These are phyloP conservation scores for Corythaixoides concolor DNA, from an alignment of 2,113 vertebrate species.

Conservation along the genomic window DNA sequence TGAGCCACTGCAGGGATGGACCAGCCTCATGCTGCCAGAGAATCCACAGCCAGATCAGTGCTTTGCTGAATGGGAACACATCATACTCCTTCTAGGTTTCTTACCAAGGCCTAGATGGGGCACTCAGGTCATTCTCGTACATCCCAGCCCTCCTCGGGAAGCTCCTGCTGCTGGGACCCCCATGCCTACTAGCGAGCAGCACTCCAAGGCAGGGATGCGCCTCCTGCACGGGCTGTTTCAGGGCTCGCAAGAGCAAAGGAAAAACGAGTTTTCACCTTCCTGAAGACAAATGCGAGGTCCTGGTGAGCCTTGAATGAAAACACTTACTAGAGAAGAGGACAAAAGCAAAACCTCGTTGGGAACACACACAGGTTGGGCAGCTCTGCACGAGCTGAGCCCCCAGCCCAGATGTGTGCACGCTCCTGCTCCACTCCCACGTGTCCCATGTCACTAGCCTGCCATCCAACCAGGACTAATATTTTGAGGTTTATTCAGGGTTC, in stretches of 20 bases:
- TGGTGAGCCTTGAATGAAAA: background rate
- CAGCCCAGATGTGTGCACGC: accelerated
- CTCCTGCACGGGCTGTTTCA: background rate
- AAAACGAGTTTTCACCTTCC: background rate
- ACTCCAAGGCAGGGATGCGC: no score
- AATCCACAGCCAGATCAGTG: background rate
- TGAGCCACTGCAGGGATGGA: accelerated
- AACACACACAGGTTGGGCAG: background rate
- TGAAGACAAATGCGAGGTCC: background rate
- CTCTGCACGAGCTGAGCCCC: background rate
- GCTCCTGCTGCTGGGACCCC: background rate
- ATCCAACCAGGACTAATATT: background rate
- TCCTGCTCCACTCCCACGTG: background rate
- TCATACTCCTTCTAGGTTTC: background rate
- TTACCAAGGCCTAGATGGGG: accelerated
- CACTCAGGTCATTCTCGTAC: background rate
- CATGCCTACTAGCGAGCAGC: no score
- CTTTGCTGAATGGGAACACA: background rate
- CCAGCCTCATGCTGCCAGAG: accelerated
- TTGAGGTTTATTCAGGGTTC: background rate
- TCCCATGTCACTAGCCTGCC: background rate
- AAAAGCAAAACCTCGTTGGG: background rate
- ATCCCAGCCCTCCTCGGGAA: background rate
- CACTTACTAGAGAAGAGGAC: background rate
- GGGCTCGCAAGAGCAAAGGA: background rate